Conservation (phyloP, 2,888 invertebrate species). For the Limenitis camilla region DNA sequence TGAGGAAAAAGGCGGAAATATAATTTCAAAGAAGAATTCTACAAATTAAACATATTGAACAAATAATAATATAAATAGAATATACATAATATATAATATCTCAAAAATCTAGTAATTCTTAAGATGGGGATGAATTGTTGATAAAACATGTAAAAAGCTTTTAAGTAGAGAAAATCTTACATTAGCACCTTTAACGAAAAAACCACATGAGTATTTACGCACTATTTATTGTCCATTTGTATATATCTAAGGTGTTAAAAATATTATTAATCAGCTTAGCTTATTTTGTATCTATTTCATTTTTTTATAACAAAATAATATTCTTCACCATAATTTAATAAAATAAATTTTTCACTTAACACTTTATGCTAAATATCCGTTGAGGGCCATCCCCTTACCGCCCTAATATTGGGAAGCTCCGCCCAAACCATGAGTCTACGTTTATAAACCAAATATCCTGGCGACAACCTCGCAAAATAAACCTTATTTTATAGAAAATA, state of each 20-base stretch:
- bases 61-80: no score
- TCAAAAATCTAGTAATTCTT: no score
- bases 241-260: no score
- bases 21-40: conserved; percentile 9
- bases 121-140: no score
- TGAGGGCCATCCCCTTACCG: conserved; percentile 42
- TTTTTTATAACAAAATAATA: background rate
- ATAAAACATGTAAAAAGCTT: no score
- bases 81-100: no score
- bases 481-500: conserved; percentile 30
- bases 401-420: conserved; percentile 40
- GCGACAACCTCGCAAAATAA: conserved; percentile 25
- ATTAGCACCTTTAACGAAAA: no score
- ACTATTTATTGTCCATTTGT: no score
- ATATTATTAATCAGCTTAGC: no score
- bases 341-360: conserved; percentile 19
- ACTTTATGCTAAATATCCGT: conserved; percentile 20
- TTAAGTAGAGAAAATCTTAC: no score
- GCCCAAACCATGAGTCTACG: conserved; percentile 42
- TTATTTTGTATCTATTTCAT: background rate
- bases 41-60: background rate
- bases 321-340: background rate
- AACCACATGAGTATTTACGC: no score
- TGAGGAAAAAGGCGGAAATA: conserved; percentile 19
- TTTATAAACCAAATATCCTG: conserved; percentile 25